Conservation (phyloP, 2,888 invertebrate species). For the Alcis repandata region DNA sequence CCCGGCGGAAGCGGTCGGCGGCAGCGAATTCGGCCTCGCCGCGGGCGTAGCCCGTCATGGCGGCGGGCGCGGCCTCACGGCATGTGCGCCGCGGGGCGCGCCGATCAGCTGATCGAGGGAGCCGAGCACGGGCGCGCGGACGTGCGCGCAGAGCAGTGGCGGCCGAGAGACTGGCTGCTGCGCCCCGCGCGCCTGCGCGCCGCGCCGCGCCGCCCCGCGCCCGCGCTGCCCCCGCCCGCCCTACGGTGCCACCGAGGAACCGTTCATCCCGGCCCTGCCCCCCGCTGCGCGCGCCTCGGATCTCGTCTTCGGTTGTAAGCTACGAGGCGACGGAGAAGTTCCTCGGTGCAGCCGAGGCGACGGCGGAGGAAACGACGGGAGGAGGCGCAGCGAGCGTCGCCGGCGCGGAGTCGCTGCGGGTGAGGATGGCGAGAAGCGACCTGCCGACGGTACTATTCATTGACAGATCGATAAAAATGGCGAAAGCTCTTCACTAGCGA, state of each 20-base stretch:
- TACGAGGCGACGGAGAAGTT: slow-evolving; percentile 12
- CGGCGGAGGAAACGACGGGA: not conserved
- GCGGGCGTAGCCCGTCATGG: slow-evolving; percentile 84
- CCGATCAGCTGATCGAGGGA: slow-evolving; percentile 79
- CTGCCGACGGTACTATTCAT: slow-evolving; percentile 51
- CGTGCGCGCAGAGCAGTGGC: slow-evolving; percentile 71
- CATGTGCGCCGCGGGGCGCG: slow-evolving; percentile 82
- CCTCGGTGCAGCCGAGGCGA: slow-evolving; percentile 3
- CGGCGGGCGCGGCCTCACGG: slow-evolving; percentile 82
- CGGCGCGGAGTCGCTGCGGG: not conserved
- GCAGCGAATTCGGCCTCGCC: slow-evolving; percentile 82
- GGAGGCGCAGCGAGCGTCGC: not conserved
- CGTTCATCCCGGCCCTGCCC: slow-evolving; percentile 56
- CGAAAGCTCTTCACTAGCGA: slow-evolving; percentile 55
- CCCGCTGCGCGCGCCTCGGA: slow-evolving; percentile 50
- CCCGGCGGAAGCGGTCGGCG: slow-evolving; percentile 79
- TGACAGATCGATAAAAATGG: slow-evolving; percentile 71
- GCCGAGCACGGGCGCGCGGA: slow-evolving; percentile 65
- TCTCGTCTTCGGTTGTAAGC: slow-evolving; percentile 33
- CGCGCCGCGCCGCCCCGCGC: slow-evolving; percentile 54
- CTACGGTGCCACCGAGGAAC: slow-evolving; percentile 45
- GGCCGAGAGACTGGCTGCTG: slow-evolving; percentile 72
- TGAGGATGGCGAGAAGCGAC: slow-evolving; percentile 40
- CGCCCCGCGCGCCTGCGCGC: slow-evolving; percentile 68
- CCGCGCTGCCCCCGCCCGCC: slow-evolving; percentile 46